Evolutionary conservation across 2,888 invertebrate genomes (phyloP), one percentile per base, ranked within the genome.

Genomic region (Caenorhabditis imperialis): DNA sequence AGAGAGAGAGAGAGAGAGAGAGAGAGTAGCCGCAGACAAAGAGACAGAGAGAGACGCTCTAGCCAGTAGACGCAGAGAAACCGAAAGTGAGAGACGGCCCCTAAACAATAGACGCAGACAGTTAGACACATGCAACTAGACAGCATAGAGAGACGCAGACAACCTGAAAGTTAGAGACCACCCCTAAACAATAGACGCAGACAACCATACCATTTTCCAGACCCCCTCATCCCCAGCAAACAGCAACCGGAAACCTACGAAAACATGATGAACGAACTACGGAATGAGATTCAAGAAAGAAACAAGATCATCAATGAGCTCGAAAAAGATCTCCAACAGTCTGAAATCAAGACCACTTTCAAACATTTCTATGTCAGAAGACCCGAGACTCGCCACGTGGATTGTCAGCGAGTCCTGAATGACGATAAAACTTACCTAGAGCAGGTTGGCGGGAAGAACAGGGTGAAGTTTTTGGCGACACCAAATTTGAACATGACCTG

Each of bases 311-410:
- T 72, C 16, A 47, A 35, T 3, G 65, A 72, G 38, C 27, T 63
- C 18, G 45, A 65, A 33, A 60, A 54, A 27, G 53, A 58, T 27
- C 58, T 65, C 18, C 22, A 53, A 14, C 20, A 58, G 12, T 16
- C 58, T 20, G 57, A 62, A 7, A 16, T 51, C 27, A 57, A 62
- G 50, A 45, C 22, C 12, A 50, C 47, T n/a, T 37, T 69, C 20
- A 55, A 51, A 14, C 37, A 37, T 4, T 18, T 27, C 3, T 74
- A 57, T 16, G 38, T 54, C 20, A 22, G 33, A 23, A 50, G 74
- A n/a, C 61, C 74, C 1, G 74, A 74, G 35, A 74, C 74, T 1
- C 18, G 33, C 5, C 67, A 67, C 35, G 30, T 74, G 1, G 67
- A 74, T 16, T 74, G 74, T 38, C 61, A 47, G 22, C 23, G 74